A percentile compares a stretch with the other conserved stretches of the same genome.
Conservation (phyloP, 2,888 invertebrate species). For the Cosmopolites sordidus region DNA sequence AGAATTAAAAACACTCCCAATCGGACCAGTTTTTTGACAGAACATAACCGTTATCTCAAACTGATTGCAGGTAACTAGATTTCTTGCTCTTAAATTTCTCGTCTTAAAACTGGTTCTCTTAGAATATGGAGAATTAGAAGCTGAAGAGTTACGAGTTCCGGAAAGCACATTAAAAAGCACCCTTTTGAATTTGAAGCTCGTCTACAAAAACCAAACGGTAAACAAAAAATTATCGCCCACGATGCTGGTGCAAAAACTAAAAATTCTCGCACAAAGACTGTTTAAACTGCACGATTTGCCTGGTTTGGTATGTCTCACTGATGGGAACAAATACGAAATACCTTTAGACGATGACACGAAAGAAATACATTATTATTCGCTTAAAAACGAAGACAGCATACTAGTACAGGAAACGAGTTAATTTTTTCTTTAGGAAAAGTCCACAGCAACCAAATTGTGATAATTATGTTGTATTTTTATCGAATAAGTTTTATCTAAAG, state of each 20-base stretch:
- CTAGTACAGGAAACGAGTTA: conserved; percentile 44
- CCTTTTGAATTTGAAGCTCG: conserved; percentile 60
- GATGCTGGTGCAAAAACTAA: conserved; percentile 79
- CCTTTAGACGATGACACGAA: conserved; percentile 75
- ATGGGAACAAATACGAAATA: conserved; percentile 64
- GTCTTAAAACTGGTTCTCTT: too few species aligned
- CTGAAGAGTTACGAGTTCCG: conserved; percentile 60
- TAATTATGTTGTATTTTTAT: neutral
- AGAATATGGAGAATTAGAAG: conserved; percentile 83
- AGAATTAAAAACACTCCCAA: conserved; percentile 51
- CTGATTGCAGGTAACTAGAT: conserved; percentile 72
- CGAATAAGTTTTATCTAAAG: too few species aligned
- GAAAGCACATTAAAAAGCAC: conserved; percentile 63
- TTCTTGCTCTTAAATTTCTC: too few species aligned
- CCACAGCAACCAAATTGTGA: neutral
- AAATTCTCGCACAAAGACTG: conserved; percentile 72
- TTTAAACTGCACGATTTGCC: conserved; percentile 55
- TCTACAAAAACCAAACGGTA: conserved; percentile 51
- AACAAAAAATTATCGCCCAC: conserved; percentile 70
- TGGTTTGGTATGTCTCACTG: conserved; percentile 53
- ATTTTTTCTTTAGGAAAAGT: neutral
- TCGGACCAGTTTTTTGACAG: conserved; percentile 56
- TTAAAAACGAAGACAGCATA: conserved; percentile 79
- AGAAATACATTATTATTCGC: conserved; percentile 76
- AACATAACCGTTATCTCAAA: conserved; percentile 72